Percentiles rank a stretch among this genome's conserved stretches.
Conservation (phyloP, 2,888 invertebrate species). For the Eupeodes latifasciatus region DNA sequence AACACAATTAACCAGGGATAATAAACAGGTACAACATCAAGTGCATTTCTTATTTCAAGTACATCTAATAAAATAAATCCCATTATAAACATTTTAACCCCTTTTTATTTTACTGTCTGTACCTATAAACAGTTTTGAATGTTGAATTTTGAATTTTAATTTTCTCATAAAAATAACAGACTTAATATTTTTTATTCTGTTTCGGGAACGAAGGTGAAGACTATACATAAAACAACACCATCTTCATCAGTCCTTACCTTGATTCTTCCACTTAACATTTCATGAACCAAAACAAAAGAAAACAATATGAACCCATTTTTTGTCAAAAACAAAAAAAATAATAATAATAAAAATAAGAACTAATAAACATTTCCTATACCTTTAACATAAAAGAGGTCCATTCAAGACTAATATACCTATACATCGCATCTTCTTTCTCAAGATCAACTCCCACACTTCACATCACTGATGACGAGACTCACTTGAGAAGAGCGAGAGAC, state of each 20-base stretch:
- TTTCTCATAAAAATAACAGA: not conserved
- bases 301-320: not conserved
- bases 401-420: not conserved
- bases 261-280: constrained; percentile 37
- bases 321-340: not conserved
- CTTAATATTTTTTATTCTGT: not conserved
- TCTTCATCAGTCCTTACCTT: constrained; percentile 11
- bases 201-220: not conserved
- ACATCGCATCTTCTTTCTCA: not conserved
- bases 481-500: not conserved
- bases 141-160: not conserved
- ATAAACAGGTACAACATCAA: too few relatives aligned
- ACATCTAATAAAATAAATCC: too few relatives aligned
- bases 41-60: too few relatives aligned
- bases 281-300: constrained; percentile 1
- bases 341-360: too few relatives aligned
- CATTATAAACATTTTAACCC: not conserved
- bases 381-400: not conserved
- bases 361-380: not conserved
- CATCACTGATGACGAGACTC: not conserved
- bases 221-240: not conserved
- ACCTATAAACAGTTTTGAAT: not conserved
- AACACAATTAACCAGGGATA: too few relatives aligned
- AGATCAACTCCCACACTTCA: not conserved
- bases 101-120: not conserved